Evolutionary conservation across 2,888 invertebrate genomes (phyloP), one percentile per base, ranked within the genome.

Genomic region (Chaitophorus viminalis): DNA sequence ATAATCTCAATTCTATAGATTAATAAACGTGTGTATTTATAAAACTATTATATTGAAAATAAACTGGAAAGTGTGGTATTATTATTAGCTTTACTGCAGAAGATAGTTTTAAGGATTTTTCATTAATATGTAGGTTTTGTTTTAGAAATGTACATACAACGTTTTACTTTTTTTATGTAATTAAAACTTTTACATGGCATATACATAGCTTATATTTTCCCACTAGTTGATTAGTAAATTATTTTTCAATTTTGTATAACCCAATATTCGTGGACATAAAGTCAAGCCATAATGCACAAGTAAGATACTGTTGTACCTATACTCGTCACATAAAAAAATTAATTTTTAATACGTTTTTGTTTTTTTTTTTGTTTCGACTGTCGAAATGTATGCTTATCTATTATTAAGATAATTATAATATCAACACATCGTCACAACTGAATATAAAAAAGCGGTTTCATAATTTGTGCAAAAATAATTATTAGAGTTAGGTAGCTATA

Each of bases 101-200:
- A 82, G 33, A 18, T 68, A 17, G 31, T 3, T 82, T 25, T 21
- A 52, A 18, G 33, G 33, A 54, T 36, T 82, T 81, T 72, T 52
- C 25, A 72, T 82, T 72, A 25, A 82, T 72, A 82, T 54, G 72
- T 82, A 33, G 72, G 33, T 72, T 82, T 82, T 52, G 52, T 82
- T 72, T 72, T 82, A 82, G 17, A 14, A 52, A n/a, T 72, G 72
- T 82, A 31, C 5, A 72, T 9, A 82, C 52, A 54, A 33, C 46
- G 25, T 17, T 31, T 5, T 46, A 31, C 46, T 4, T 46, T 0
- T 46, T 31, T 29, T 0, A 46, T n/a, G 68, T 11, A 9, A 68
- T 5, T 60, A 60, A 21, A 65, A 81, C 39, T 81, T 81, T 70
- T 68, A 31, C 21, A 5, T 39, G 5, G n/a, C n/a, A n/a, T 6